These are phyloP conservation scores for Diuraphis noxia DNA, from an alignment of 1,140 invertebrate species.

Conservation along the genomic window DNA sequence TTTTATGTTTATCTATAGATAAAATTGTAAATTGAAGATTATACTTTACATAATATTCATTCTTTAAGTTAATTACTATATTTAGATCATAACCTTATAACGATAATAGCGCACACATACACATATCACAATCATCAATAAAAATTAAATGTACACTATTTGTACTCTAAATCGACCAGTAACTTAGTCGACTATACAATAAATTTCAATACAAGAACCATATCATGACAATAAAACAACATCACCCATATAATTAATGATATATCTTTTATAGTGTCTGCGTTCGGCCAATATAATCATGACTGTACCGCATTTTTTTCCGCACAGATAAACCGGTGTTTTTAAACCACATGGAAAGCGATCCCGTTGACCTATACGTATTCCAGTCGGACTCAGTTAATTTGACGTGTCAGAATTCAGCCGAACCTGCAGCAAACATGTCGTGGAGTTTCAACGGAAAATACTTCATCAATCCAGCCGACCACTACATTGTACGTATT, in stretches of 20 bases:
- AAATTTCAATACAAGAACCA: neutral
- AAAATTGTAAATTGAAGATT: neutral
- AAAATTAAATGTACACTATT: neutral
- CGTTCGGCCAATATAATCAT: neutral
- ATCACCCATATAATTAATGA: neutral
- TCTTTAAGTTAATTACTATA: neutral
- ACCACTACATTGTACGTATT: constrained; percentile 41
- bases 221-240: neutral
- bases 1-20: neutral
- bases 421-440: constrained; percentile 15
- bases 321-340: constrained; percentile 35
- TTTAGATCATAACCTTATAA: neutral
- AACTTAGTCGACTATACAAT: neutral
- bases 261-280: neutral
- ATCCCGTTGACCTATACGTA: constrained; percentile 21
- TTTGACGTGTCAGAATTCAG: constrained; percentile 28
- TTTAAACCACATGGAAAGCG: neutral
- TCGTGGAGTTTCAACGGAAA: constrained; percentile 13
- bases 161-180: neutral
- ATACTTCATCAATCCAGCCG: neutral
- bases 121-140: no score
- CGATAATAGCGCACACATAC: neutral
- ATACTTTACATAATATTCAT: neutral
- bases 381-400: constrained; percentile 13
- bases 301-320: neutral